A percentile compares a stretch with the other conserved stretches of the same genome.
phyloP scores from a whole-genome alignment of 2,888 invertebrate species.

The Agonopterix heracliana region DNA sequence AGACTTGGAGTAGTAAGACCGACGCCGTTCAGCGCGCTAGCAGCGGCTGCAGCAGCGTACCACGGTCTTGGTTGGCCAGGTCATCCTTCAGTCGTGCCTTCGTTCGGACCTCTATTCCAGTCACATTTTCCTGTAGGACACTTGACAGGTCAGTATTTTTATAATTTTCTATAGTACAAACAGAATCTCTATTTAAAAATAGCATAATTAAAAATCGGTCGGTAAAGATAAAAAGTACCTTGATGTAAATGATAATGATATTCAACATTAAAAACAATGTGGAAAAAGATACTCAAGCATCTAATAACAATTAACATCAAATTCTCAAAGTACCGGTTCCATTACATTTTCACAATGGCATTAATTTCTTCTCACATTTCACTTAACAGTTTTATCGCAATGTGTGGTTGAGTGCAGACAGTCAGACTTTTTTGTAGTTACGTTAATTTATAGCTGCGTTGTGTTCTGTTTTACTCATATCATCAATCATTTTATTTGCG shows the following conservation, averaged over 20 bases:
- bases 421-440: constrained; percentile 1
- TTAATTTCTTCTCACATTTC: constrained; percentile 11
- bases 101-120: constrained; percentile 81
- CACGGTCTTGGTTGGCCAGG: constrained; percentile 78
- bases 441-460: constrained; percentile 10
- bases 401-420: constrained; percentile 11
- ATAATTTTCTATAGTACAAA: background rate
- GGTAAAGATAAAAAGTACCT: no score
- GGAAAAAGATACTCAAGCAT: background rate
- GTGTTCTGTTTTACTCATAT: constrained; percentile 5
- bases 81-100: constrained; percentile 73
- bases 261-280: background rate
- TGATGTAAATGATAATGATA: no score
- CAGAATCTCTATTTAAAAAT: no score
- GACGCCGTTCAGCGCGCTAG: constrained; percentile 82
- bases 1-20: constrained; percentile 81
- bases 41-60: constrained; percentile 83
- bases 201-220: no score
- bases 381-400: constrained; percentile 7
- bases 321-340: background rate
- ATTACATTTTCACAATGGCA: constrained; percentile 7
- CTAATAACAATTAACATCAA: background rate
- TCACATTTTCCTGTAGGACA: constrained; percentile 76
- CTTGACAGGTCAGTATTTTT: constrained; percentile 54
- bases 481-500: constrained; percentile 22